A percentile compares a stretch with the other conserved stretches of the same genome.
Conservation (phyloP, 64 coral and sea anemone genomes). For the Stichodactyla mertensii region DNA sequence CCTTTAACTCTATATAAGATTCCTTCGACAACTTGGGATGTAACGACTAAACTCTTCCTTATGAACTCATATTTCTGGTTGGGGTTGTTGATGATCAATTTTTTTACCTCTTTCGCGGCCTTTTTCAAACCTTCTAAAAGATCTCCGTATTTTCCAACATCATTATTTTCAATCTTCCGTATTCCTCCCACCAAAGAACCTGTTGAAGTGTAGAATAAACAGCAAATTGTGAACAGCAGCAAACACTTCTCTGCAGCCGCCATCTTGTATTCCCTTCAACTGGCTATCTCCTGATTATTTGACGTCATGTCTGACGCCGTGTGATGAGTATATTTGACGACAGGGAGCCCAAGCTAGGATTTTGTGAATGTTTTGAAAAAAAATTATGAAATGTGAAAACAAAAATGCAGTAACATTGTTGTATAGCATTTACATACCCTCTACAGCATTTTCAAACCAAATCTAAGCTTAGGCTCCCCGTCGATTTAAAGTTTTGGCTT, state of each 20-base stretch:
- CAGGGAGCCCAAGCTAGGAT: neutral
- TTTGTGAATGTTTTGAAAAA: neutral
- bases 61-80: neutral
- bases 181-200: constrained; percentile 27
- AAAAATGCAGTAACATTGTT: too few species aligned
- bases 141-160: neutral
- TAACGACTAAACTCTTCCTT: neutral
- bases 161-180: neutral
- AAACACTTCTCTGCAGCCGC: neutral
- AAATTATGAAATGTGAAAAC: too few species aligned
- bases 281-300: neutral
- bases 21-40: constrained; percentile 32
- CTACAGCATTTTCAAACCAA: too few species aligned
- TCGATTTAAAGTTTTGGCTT: too few species aligned
- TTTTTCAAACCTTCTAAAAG: neutral
- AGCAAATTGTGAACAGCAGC: neutral
- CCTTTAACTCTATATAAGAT: neutral
- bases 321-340: neutral
- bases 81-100: neutral
- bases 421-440: too few species aligned
- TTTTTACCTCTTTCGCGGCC: neutral
- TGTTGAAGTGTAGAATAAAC: neutral
- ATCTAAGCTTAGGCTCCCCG: too few species aligned
- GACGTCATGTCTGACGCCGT: neutral
- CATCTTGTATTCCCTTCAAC: neutral